These are phyloP conservation scores for Alexandromys fortis DNA, from an alignment of 2,113 vertebrate genomes.

Conservation along the genomic window DNA sequence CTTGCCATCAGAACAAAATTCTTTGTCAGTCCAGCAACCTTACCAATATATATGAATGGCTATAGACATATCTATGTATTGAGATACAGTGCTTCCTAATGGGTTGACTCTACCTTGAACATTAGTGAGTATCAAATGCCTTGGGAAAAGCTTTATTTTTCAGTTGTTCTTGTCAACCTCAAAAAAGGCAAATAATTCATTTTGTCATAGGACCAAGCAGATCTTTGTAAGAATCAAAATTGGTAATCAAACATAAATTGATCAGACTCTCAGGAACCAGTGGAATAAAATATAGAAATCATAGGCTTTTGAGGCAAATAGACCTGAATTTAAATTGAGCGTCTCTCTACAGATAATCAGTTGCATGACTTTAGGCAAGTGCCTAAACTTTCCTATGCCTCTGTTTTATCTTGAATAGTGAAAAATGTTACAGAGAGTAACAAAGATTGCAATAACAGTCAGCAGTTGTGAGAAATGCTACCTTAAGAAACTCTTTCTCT, in stretches of 20 bases:
- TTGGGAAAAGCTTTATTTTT: background rate
- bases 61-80: background rate
- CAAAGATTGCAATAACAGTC: background rate
- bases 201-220: background rate
- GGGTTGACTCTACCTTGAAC: background rate
- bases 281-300: background rate
- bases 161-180: background rate
- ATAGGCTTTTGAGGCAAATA: background rate
- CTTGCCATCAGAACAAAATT: background rate
- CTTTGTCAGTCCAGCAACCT: background rate
- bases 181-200: background rate
- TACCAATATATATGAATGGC: background rate
- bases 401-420: background rate
- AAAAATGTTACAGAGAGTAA: background rate
- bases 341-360: background rate
- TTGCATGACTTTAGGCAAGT: background rate
- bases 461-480: background rate
- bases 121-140: background rate
- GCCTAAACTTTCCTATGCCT: background rate
- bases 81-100: background rate
- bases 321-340: slow-evolving; percentile 7
- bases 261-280: background rate
- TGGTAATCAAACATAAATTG: background rate
- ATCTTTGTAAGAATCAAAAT: background rate
- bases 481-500: background rate